A percentile compares a stretch with the other conserved stretches of the same genome.
These are phyloP conservation scores for Drosophila prosaltans DNA, from an alignment of 1,140 invertebrate species.

Conservation along the genomic window DNA sequence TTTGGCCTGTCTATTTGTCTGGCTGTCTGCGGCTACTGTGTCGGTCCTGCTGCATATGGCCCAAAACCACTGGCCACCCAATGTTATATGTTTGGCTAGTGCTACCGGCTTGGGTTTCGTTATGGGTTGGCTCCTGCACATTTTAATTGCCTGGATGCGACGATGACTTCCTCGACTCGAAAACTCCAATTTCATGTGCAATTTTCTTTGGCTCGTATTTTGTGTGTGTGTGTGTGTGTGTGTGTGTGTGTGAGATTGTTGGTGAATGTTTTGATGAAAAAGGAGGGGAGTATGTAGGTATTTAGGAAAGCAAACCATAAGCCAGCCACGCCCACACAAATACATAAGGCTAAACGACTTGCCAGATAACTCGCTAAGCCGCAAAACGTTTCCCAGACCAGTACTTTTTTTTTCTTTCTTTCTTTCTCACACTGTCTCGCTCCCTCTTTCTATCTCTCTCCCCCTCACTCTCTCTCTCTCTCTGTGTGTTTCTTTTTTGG, in stretches of 20 bases:
- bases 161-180: constrained; percentile 46
- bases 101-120: constrained; percentile 9
- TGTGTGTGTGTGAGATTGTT: not conserved
- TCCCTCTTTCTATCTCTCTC: not conserved
- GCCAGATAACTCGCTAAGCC: constrained; percentile 74
- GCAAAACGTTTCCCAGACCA: constrained; percentile 65
- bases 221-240: not conserved
- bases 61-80: constrained; percentile 4
- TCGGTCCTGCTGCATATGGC: not conserved
- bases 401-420: constrained; percentile 27
- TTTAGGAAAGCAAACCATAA: constrained; percentile 11
- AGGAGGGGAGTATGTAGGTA: not conserved
- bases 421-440: no score
- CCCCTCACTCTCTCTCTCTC: not conserved
- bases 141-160: constrained; percentile 69
- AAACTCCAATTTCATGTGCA: constrained; percentile 66
- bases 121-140: constrained; percentile 38
- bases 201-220: constrained; percentile 53
- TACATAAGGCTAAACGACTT: constrained; percentile 52
- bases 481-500: not conserved
- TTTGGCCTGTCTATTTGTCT: not conserved
- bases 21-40: not conserved
- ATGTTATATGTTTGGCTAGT: not conserved
- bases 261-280: not conserved
- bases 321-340: constrained; percentile 38